These are phyloP conservation scores for Hephaestus fuliginosus DNA, from an alignment of 2,797 vertebrate species.

Conservation along the genomic window DNA sequence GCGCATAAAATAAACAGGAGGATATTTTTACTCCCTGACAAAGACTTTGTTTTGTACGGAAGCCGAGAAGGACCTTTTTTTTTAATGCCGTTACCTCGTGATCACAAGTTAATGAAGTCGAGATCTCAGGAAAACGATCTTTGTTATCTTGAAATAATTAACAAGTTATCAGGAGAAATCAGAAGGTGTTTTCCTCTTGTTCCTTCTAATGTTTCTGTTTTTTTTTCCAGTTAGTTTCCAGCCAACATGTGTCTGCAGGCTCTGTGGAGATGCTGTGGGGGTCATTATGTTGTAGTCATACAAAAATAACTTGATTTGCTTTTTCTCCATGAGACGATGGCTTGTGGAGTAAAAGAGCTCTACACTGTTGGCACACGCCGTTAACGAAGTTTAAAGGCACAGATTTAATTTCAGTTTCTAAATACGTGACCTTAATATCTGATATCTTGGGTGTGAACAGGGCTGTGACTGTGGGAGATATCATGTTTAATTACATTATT, in stretches of 20 bases:
- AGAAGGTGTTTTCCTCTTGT: no score
- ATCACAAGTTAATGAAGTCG: no score
- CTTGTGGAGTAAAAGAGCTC: not conserved
- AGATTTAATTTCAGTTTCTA: not conserved
- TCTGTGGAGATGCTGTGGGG: no score
- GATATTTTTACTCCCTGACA: not conserved
- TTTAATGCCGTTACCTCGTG: no score
- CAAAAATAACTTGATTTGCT: not conserved
- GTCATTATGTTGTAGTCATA: not conserved
- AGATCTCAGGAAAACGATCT: no score
- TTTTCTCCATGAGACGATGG: not conserved
- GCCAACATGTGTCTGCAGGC: no score
- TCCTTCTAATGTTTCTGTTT: no score
- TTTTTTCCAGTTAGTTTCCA: no score
- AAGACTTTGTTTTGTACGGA: not conserved
- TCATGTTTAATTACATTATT: no score
- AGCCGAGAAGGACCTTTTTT: not conserved
- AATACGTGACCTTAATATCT: not conserved
- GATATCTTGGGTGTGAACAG: not conserved
- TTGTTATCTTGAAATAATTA: no score
- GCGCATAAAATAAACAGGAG: constrained; percentile 6
- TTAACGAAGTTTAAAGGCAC: not conserved
- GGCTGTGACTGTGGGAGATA: no score
- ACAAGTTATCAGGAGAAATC: no score
- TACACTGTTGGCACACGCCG: not conserved